Conservation (phyloP, 30 jellyfish, hydroid and myxozoan genomes). For the Haliclystus octoradiatus region DNA sequence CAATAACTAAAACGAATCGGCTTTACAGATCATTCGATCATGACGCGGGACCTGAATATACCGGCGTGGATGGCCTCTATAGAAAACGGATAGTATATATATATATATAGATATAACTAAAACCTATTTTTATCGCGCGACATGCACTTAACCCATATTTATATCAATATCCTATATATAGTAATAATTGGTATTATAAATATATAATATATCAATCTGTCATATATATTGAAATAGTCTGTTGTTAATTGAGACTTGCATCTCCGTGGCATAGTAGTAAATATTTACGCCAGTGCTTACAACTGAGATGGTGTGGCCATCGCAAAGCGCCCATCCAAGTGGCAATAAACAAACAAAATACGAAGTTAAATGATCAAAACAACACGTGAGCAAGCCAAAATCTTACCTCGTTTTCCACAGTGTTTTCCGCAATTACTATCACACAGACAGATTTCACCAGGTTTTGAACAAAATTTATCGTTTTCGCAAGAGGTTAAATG, state of each 20-base stretch:
- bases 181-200: too few relatives aligned
- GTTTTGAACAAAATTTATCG: constrained; percentile 63
- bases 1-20: too few relatives aligned
- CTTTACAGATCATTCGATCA: too few relatives aligned
- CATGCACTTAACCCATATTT: too few relatives aligned
- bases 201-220: too few relatives aligned
- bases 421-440: constrained; percentile 71
- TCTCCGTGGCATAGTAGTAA: background rate
- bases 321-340: constrained; percentile 4
- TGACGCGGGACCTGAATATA: too few relatives aligned
- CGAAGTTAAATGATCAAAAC: background rate
- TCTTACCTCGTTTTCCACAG: constrained; percentile 56
- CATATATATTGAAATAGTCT: too few relatives aligned
- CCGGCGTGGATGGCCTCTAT: too few relatives aligned
- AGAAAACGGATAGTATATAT: too few relatives aligned
- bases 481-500: constrained; percentile 63
- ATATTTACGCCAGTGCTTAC: constrained; percentile 7
- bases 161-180: too few relatives aligned
- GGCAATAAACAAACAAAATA: background rate
- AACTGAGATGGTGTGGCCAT: constrained; percentile 3
- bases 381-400: background rate
- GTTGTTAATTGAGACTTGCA: background rate
- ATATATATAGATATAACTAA: too few relatives aligned
- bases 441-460: constrained; percentile 66
- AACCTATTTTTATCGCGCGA: too few relatives aligned